These are phyloP conservation scores for Chaetodon auriga DNA, from an alignment of 2,113 vertebrate genomes.

Conservation along the genomic window DNA sequence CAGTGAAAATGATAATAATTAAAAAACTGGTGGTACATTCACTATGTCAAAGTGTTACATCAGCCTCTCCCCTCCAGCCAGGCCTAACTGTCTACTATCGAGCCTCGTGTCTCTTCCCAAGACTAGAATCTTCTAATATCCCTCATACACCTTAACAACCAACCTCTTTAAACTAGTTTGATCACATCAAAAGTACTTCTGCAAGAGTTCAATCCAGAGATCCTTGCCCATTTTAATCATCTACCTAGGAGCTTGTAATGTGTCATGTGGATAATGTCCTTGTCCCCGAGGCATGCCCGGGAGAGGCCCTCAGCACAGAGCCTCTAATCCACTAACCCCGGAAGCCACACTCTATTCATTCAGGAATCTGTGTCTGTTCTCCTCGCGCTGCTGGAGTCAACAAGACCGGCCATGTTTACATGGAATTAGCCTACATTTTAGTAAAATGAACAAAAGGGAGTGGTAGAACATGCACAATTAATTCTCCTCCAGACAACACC, in stretches of 20 bases:
- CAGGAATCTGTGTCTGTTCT: conserved; percentile 69
- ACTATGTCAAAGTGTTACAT: conserved; percentile 75
- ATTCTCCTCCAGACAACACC: conserved; percentile 75
- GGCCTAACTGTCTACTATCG: conserved; percentile 58
- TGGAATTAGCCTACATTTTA: conserved; percentile 80
- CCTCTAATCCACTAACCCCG: conserved; percentile 79
- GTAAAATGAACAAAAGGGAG: conserved; percentile 76
- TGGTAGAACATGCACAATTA: conserved; percentile 70
- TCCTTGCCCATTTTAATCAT: conserved; percentile 80
- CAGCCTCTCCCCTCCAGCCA: conserved; percentile 75
- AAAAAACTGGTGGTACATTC: conserved; percentile 41
- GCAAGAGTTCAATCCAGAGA: conserved; percentile 68
- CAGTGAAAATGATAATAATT: conserved; percentile 65
- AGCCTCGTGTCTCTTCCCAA: conserved; percentile 57
- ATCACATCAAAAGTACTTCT: conserved; percentile 78
- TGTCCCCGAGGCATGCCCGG: conserved; percentile 73
- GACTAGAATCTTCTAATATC: conserved; percentile 69
- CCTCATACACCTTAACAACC: conserved; percentile 74
- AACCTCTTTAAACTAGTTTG: conserved; percentile 78
- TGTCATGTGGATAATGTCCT: conserved; percentile 85
- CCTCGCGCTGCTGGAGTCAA: conserved; percentile 75
- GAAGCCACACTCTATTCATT: conserved; percentile 73
- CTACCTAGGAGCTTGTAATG: conserved; percentile 71
- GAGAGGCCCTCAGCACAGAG: conserved; percentile 75
- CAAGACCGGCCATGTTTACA: conserved; percentile 77